Percentiles rank a stretch among this genome's conserved stretches.
Evolutionary conservation across 2,888 invertebrate species (phyloP).

Genomic region (Bugula neritina): DNA sequence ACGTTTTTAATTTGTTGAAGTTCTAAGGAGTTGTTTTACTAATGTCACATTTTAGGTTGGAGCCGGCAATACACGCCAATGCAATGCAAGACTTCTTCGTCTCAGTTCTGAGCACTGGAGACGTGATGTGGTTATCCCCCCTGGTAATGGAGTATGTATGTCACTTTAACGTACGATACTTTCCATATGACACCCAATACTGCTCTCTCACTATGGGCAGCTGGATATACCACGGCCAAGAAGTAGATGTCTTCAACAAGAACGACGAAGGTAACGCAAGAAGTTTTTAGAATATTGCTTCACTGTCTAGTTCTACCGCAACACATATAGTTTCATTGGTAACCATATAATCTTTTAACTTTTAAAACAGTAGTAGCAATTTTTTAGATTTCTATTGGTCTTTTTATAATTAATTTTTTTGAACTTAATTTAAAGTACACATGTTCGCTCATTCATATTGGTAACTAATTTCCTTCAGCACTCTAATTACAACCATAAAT

Average conservation of each 20-base stretch:
- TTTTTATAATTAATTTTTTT: too few species aligned
- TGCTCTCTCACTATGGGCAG: background rate
- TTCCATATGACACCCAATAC: constrained; percentile 23
- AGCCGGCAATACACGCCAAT: constrained; percentile 11
- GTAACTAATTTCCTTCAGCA: too few species aligned
- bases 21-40: too few species aligned
- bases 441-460: too few species aligned
- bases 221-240: constrained; percentile 4
- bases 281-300: background rate
- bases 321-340: too few species aligned
- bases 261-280: background rate
- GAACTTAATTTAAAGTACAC: too few species aligned
- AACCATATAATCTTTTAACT: too few species aligned
- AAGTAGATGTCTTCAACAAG: background rate
- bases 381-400: too few species aligned
- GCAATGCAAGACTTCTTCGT: constrained; percentile 23
- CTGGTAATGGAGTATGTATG: constrained; percentile 1
- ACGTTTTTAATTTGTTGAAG: too few species aligned
- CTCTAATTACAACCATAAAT: too few species aligned
- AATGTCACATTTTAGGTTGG: constrained; percentile 8
- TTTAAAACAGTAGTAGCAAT: too few species aligned
- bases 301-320: too few species aligned
- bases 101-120: background rate
- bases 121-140: constrained; percentile 16
- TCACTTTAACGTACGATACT: constrained; percentile 10